phyloP scores from a whole-genome alignment of 2,888 invertebrate genomes.

The Phengaris arion region DNA sequence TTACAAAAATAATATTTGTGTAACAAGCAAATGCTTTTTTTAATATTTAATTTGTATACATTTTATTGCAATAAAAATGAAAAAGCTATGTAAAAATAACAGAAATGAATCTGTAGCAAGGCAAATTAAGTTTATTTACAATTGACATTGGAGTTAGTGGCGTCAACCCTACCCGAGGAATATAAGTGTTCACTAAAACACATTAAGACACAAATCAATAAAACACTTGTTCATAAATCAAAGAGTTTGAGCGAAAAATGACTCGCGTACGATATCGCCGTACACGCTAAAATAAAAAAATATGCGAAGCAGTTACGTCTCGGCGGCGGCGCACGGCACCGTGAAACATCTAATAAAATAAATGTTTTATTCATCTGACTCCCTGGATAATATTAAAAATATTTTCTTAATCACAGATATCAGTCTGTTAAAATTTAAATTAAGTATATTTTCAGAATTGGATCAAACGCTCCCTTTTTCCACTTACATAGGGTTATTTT shows the following conservation, averaged over 20 bases:
- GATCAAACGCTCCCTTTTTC: conserved; percentile 66
- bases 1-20: conserved; percentile 15
- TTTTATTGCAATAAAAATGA: conserved; percentile 16
- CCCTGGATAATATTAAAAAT: conserved; percentile 80
- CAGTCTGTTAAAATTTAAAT: conserved; percentile 80
- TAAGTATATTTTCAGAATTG: conserved; percentile 79
- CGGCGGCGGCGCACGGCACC: conserved; percentile 70
- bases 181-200: conserved; percentile 25
- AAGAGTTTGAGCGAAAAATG: conserved; percentile 31
- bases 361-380: conserved; percentile 74
- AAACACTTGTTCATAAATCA: conserved; percentile 29
- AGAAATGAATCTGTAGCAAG: conserved; percentile 5
- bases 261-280: conserved; percentile 48
- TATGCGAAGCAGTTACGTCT: conserved; percentile 67
- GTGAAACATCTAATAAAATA: conserved; percentile 76
- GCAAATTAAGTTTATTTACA: conserved; percentile 13
- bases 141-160: conserved; percentile 9
- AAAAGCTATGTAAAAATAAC: conserved; percentile 19
- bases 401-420: conserved; percentile 80
- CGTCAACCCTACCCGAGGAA: conserved; percentile 2
- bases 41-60: conserved; percentile 7
- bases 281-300: conserved; percentile 62
- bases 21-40: not conserved
- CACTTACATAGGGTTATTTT: conserved; percentile 72
- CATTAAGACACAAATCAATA: conserved; percentile 27